Evolutionary conservation across 2,797 vertebrate species (phyloP), one percentile per base, ranked within the genome.

Genomic region (Sebastes vulpes): DNA sequence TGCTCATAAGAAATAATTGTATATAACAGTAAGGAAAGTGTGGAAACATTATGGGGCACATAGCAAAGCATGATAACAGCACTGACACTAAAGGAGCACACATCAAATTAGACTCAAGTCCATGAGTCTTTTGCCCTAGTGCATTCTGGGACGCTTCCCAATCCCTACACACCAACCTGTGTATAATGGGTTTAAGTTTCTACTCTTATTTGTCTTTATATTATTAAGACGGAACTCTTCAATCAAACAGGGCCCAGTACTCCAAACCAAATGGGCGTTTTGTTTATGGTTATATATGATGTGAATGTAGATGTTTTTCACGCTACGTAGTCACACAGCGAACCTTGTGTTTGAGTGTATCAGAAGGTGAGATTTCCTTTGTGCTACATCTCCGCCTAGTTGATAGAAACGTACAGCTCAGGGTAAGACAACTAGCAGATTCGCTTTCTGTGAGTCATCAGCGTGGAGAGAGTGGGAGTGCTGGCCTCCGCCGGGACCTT

Each of bases 401-500:
- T 82, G 75, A 88, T 38, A 57, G 74, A 83, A 75, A 61, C 70
- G 64, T 77, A 59, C 53, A 58, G 72, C 56, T 29, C 54, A 77
- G 66, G 77, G 69, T 77, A 29, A 54, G 76, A 83, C 18, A 25
- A 75, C 72, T 67, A 46, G 79, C 79, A 72, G 68, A 82, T 76
- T 75, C 76, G 31, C 81, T 82, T 60, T 80, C 77, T 52, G 69
- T 92, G 91, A 93, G 84, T 93, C 90, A 93, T 90, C 82, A 57
- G 72, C 7, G 60, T 67, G 83, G 79, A 83, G 82, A 2, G 72
- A 78, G 90, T 91, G 84, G 91, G 93, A 90, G 92, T 76, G 65
- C 75, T 72, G 87, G 76, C 75, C 83, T 85, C 87, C 79, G 14
- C 25, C 29, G 71, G 86, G 86, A 90, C 91, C 88, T 90, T 89